Evolutionary conservation across 2,113 vertebrate genomes (phyloP), one percentile per base, ranked within the genome.

Genomic region (Clarias gariepinus): DNA sequence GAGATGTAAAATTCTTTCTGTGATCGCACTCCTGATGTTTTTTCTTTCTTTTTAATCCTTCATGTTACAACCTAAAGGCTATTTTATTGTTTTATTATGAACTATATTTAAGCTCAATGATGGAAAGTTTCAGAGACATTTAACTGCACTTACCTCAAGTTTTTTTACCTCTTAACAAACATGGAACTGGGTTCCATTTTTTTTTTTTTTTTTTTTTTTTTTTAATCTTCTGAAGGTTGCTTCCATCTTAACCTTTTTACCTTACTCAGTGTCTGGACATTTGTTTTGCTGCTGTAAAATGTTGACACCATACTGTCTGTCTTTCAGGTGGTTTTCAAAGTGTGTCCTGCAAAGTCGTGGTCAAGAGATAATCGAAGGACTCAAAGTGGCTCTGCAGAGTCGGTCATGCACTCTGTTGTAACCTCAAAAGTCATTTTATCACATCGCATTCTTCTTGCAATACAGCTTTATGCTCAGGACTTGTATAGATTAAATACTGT

Each of bases 311-410:
- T 69, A 55, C 69, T 30, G 15, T 63, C 25, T 10, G 69, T 25
- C 10, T 15, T 19, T 33, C 82, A 99, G 98, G 81, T 99, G 98
- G 98, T 99, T 95, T 90, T 99, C 98, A 0, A 97, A 96, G 86
- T 98, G 97, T 33, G 95, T 96, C 12, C 91, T 99, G 87, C 98
- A 99, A 88, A 93, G 94, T 68, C 94, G 93, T 86, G 97, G 96
- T 33, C 98, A 99, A 81, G 98, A 99, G 90, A 95, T 99, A 68
- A 98, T 99, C 77, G 97, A 98, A 21, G 96, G 95, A 8, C 95
- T 99, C 80, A 99, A 98, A 91, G 94, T 91, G 88, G 96, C 96
- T n/a, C 89, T 99, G 82, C 95, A 93, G 92, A 95, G 98, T 93
- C 92, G 60, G 76, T 74, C 23, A 82, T 85, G 10, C 5, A 12